Percentiles rank a stretch among this genome's conserved stretches.
These are phyloP conservation scores for Leptarthrus brevirostris DNA, from an alignment of 2,888 invertebrate species.

Conservation along the genomic window DNA sequence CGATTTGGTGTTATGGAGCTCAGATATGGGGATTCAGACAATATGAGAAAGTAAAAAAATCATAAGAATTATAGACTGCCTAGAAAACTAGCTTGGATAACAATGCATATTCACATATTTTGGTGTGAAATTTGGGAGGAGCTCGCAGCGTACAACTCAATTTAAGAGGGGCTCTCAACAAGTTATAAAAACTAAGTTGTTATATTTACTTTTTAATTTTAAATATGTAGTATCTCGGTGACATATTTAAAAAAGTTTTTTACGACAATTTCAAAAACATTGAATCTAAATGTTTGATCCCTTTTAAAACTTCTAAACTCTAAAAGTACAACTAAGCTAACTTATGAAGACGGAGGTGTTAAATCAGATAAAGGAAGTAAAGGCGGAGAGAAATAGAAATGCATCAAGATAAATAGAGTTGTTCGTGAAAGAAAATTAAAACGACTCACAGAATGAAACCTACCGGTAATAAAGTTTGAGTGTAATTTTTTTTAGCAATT, in stretches of 20 bases:
- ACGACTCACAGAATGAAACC: not conserved
- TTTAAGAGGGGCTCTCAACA: too few relatives aligned
- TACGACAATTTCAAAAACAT: slow-evolving; percentile 44
- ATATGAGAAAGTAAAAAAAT: too few relatives aligned
- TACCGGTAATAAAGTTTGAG: not conserved
- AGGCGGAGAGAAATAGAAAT: not conserved
- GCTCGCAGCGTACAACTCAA: too few relatives aligned
- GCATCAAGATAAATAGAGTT: slow-evolving; percentile 43
- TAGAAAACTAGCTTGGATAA: too few relatives aligned
- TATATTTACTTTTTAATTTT: slow-evolving; percentile 38
- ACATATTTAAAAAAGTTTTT: slow-evolving; percentile 40
- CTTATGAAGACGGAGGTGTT: slow-evolving; percentile 2
- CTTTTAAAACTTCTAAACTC: slow-evolving; percentile 25
- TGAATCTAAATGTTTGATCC: slow-evolving; percentile 28
- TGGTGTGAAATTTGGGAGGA: too few relatives aligned
- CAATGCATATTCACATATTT: too few relatives aligned
- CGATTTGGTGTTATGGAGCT: too few relatives aligned
- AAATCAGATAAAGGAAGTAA: not conserved
- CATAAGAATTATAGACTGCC: too few relatives aligned
- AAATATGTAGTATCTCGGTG: slow-evolving; percentile 29
- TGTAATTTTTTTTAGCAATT: not conserved
- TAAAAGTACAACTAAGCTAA: slow-evolving; percentile 16
- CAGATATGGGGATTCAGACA: too few relatives aligned
- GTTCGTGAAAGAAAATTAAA: not conserved
- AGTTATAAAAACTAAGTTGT: slow-evolving; percentile 39